These are phyloP conservation scores for Rhinoraja longicauda DNA, from an alignment of 2,797 vertebrate genomes.

Conservation along the genomic window DNA sequence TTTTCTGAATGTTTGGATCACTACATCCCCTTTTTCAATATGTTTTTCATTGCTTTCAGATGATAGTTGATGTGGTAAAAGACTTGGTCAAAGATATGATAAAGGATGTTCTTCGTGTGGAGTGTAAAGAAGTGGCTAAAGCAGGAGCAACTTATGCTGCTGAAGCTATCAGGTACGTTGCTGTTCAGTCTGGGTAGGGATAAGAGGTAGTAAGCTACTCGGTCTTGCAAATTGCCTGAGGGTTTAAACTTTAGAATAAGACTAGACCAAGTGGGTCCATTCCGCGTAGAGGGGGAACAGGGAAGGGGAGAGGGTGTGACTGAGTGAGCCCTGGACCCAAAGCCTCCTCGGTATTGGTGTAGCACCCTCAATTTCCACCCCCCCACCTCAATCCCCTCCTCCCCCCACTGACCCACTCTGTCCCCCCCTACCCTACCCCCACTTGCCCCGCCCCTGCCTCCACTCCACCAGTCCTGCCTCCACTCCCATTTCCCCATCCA, in stretches of 20 bases:
- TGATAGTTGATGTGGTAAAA: constrained; percentile 62
- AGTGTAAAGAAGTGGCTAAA: constrained; percentile 59
- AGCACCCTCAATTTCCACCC: too few relatives aligned
- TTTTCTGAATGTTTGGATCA: neutral
- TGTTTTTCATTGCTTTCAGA: neutral
- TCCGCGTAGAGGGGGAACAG: too few relatives aligned
- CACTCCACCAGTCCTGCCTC: too few relatives aligned
- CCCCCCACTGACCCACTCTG: too few relatives aligned
- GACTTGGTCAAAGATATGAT: constrained; percentile 68
- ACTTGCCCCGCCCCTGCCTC: too few relatives aligned
- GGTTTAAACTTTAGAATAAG: neutral
- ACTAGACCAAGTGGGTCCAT: too few relatives aligned
- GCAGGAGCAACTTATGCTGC: constrained; percentile 58
- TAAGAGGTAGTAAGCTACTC: neutral
- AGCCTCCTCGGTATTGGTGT: too few relatives aligned
- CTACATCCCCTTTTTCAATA: neutral
- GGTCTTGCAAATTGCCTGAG: neutral
- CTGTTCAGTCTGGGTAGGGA: neutral
- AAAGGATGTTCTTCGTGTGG: constrained; percentile 66
- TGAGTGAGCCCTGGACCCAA: too few relatives aligned
- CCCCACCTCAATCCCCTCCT: too few relatives aligned
- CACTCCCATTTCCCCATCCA: too few relatives aligned
- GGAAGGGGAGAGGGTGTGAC: too few relatives aligned
- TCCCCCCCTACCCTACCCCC: too few relatives aligned
- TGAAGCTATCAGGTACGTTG: constrained; percentile 64